These are phyloP conservation scores for Drosophila lutescens DNA, from an alignment of 2,888 invertebrate genomes.

Conservation along the genomic window DNA sequence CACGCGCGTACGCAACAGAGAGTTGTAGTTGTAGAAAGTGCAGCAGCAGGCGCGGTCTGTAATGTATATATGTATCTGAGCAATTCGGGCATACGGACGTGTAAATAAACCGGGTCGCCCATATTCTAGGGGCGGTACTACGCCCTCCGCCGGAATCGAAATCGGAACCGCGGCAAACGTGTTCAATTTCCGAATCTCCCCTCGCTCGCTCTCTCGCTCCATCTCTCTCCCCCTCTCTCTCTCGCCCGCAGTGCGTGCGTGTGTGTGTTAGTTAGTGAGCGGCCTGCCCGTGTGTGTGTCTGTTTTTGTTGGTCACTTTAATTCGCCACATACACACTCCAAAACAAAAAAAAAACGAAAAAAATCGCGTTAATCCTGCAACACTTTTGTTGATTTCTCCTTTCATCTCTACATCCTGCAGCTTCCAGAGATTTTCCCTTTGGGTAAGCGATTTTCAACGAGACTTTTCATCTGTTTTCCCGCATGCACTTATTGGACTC, in stretches of 20 bases:
- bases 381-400: conserved; percentile 41
- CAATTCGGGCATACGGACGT: conserved; percentile 48
- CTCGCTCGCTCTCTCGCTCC: conserved; percentile 15
- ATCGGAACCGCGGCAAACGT: conserved; percentile 38
- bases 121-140: conserved; percentile 34
- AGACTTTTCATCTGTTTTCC: conserved; percentile 15
- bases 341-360: conserved; percentile 1
- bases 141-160: conserved; percentile 16
- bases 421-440: conserved; percentile 14
- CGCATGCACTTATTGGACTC: conserved; percentile 28
- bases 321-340: conserved; percentile 41
- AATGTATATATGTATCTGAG: conserved; percentile 35
- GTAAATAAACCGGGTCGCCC: conserved; percentile 77
- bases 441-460: conserved; percentile 29
- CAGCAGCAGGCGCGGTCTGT: conserved; percentile 57
- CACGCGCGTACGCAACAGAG: conserved; percentile 19
- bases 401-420: conserved; percentile 51
- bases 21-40: conserved; percentile 57
- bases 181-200: conserved; percentile 38
- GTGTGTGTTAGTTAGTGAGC: conserved; percentile 30
- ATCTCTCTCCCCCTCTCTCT: background rate
- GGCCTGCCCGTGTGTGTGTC: conserved; percentile 18
- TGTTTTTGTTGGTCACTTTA: conserved; percentile 46
- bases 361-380: conserved; percentile 41
- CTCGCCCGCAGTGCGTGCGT: background rate